Evolutionary conservation across 2,888 invertebrate species (phyloP).

Genomic region (Cephonodes hylas): DNA sequence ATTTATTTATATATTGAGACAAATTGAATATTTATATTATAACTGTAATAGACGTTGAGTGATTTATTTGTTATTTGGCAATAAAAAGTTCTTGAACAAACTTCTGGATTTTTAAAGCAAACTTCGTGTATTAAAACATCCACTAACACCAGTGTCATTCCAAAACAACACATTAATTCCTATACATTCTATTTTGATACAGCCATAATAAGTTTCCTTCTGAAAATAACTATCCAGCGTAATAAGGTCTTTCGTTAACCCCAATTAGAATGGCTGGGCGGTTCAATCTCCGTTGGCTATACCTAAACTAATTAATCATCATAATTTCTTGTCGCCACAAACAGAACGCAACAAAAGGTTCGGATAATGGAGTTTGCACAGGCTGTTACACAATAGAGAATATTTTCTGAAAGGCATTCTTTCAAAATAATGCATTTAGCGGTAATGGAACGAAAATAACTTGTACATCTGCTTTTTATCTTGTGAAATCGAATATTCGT

Average conservation of each 20-base stretch:
- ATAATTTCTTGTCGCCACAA: conserved; percentile 30
- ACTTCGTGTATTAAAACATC: too few species aligned
- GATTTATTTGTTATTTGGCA: too few species aligned
- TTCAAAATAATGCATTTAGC: conserved; percentile 3
- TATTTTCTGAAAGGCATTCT: conserved; percentile 12
- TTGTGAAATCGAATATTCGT: too few species aligned
- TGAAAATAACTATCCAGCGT: background rate
- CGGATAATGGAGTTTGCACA: conserved; percentile 25
- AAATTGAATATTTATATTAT: background rate
- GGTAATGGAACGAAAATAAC: conserved; percentile 1
- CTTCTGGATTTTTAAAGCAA: too few species aligned
- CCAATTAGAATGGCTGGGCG: background rate
- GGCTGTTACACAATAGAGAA: conserved; percentile 20
- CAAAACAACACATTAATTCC: background rate
- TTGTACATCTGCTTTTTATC: too few species aligned
- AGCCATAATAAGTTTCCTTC: background rate
- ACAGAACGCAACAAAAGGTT: conserved; percentile 22
- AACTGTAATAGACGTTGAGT: background rate
- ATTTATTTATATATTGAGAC: background rate
- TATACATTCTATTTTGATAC: background rate
- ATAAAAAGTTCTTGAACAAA: too few species aligned
- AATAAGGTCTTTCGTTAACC: background rate
- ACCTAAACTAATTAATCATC: conserved; percentile 29
- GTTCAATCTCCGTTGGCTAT: background rate
- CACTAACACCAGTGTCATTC: background rate